Conservation (phyloP, 2,888 invertebrate genomes). For the Lissonota sp. region DNA sequence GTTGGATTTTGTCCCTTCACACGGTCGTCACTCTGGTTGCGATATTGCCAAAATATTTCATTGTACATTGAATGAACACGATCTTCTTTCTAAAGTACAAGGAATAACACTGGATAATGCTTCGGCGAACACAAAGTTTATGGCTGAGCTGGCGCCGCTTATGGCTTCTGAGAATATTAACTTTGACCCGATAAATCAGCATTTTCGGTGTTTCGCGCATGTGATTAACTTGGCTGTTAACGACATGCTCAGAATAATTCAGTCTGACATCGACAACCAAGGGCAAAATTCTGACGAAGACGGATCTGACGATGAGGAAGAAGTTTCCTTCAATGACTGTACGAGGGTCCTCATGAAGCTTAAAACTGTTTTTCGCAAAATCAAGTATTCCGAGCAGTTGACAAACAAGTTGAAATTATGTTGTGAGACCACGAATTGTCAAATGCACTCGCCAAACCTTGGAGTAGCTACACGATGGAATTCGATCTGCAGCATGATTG, state of each 20-base stretch:
- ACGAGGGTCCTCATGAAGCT: constrained; percentile 39
- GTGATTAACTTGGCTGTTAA: constrained; percentile 26
- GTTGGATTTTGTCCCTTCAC: constrained; percentile 62
- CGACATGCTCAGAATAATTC: constrained; percentile 23
- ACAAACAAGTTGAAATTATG: constrained; percentile 28
- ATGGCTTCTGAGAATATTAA: constrained; percentile 14
- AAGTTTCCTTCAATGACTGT: constrained; percentile 22
- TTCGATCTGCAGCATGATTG: constrained; percentile 33
- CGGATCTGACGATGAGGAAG: constrained; percentile 16
- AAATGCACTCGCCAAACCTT: constrained; percentile 30
- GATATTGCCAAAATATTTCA: constrained; percentile 57
- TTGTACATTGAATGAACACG: constrained; percentile 26
- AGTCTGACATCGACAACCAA: constrained; percentile 26
- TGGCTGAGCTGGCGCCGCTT: constrained; percentile 39
- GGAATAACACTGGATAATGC: constrained; percentile 61
- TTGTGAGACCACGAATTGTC: constrained; percentile 35
- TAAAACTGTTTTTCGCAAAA: constrained; percentile 24
- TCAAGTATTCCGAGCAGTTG: constrained; percentile 31
- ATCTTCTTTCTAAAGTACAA: constrained; percentile 51
- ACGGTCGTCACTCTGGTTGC: constrained; percentile 52
- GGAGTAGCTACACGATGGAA: constrained; percentile 52
- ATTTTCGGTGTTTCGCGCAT: constrained; percentile 45
- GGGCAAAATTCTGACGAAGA: neutral
- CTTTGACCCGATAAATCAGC: constrained; percentile 42
- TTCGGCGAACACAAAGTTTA: constrained; percentile 53